phyloP scores from a whole-genome alignment of 2,797 vertebrate genomes.

The Mastacembelus armatus region DNA sequence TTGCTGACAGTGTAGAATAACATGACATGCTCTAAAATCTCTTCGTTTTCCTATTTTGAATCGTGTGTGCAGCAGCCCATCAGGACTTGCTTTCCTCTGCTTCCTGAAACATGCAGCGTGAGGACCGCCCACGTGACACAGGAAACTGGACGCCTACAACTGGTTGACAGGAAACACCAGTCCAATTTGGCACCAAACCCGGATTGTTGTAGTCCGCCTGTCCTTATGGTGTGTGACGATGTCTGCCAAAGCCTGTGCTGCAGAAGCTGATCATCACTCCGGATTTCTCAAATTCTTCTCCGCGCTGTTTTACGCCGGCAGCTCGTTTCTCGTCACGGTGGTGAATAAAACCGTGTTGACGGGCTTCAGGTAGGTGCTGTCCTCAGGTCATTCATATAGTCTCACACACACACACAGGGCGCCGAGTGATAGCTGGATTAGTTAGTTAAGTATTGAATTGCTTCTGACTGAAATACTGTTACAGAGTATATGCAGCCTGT shows the following conservation, averaged over 20 bases:
- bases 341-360: conserved; percentile 92
- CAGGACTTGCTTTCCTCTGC: background rate
- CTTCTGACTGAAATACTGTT: too few species aligned
- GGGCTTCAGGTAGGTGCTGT: conserved; percentile 86
- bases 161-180: conserved; percentile 26
- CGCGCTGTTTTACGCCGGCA: conserved; percentile 87
- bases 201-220: too few species aligned
- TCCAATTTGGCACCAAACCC: background rate
- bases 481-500: too few species aligned
- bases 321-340: conserved; percentile 89
- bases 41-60: too few species aligned
- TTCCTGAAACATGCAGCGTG: conserved; percentile 13
- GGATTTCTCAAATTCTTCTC: conserved; percentile 75
- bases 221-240: conserved; percentile 10
- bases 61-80: too few species aligned
- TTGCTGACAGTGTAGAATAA: too few species aligned
- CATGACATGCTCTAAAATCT: too few species aligned
- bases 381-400: background rate
- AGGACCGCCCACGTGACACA: conserved; percentile 38
- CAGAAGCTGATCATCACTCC: conserved; percentile 35
- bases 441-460: too few species aligned
- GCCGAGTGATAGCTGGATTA: too few species aligned
- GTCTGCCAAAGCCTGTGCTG: background rate
- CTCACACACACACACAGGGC: background rate
- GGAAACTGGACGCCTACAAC: too few species aligned